Evolutionary conservation across 2,113 vertebrate species (phyloP).

Genomic region (Zingel zingel): DNA sequence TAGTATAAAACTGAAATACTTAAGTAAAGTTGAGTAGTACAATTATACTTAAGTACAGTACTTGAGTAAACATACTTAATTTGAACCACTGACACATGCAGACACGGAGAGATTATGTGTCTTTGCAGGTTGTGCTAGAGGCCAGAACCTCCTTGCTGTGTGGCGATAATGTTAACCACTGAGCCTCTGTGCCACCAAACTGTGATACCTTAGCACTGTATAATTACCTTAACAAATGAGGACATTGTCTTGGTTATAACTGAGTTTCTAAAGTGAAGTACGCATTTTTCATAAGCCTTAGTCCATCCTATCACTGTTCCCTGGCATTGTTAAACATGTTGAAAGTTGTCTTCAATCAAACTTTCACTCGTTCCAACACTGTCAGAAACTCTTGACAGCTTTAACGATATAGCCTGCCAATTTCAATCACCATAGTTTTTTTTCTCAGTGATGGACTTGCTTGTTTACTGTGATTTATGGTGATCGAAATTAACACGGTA

Average conservation of each 20-base stretch:
- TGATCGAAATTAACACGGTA: conserved; percentile 27
- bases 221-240: conserved; percentile 31
- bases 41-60: neutral
- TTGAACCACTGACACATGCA: neutral
- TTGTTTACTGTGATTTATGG: conserved; percentile 55
- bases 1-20: neutral
- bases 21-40: neutral
- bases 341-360: conserved; percentile 37
- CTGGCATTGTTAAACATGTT: conserved; percentile 10
- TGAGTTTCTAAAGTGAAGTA: conserved; percentile 8
- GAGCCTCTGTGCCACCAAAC: conserved; percentile 7
- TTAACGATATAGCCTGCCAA: conserved; percentile 10
- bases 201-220: conserved; percentile 8
- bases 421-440: neutral
- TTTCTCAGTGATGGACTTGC: conserved; percentile 1
- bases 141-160: conserved; percentile 9
- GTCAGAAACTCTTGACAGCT: conserved; percentile 25
- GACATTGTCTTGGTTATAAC: conserved; percentile 18
- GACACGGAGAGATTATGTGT: neutral
- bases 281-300: neutral
- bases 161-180: conserved; percentile 20
- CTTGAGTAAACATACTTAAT: neutral
- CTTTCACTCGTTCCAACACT: conserved; percentile 11
- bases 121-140: neutral
- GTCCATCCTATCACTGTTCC: conserved; percentile 5